Evolutionary conservation across 2,797 vertebrate genomes (phyloP).

Genomic region (Leptoclinus maculatus): DNA sequence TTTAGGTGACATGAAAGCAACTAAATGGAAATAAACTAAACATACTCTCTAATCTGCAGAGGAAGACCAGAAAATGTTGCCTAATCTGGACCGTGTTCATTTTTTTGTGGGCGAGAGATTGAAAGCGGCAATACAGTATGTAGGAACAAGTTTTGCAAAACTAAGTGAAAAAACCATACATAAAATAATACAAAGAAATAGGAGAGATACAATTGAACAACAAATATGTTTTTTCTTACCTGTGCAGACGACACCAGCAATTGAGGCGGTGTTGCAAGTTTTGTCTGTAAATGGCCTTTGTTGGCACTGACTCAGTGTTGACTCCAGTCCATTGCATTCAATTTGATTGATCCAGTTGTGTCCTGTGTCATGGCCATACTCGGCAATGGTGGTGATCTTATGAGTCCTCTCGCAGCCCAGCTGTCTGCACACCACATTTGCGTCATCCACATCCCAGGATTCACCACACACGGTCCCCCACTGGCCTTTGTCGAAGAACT

Average conservation of each 20-base stretch:
- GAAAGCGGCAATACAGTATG: neutral
- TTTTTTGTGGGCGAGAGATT: neutral
- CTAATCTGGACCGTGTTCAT: neutral
- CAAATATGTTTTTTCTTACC: slow-evolving; percentile 52
- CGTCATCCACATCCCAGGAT: slow-evolving; percentile 69
- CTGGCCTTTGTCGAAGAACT: slow-evolving; percentile 60
- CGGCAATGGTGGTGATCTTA: slow-evolving; percentile 13
- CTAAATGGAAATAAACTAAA: neutral
- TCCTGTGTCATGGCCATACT: slow-evolving; percentile 40
- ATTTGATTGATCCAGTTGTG: slow-evolving; percentile 48
- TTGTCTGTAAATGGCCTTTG: slow-evolving; percentile 9
- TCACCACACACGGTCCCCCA: slow-evolving; percentile 75
- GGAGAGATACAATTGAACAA: neutral
- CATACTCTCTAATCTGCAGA: neutral
- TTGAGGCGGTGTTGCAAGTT: slow-evolving; percentile 62
- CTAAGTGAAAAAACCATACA: neutral
- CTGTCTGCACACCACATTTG: slow-evolving; percentile 69
- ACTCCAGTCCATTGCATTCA: slow-evolving; percentile 67
- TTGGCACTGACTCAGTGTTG: slow-evolving; percentile 56
- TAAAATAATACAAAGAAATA: neutral
- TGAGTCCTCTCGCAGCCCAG: slow-evolving; percentile 64
- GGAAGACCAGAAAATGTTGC: neutral
- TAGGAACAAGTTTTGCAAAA: neutral
- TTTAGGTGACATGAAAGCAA: neutral
- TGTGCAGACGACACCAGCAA: slow-evolving; percentile 70